These are phyloP conservation scores for Crocodylus rhombifer DNA, from an alignment of 2,797 vertebrate genomes.

Conservation along the genomic window DNA sequence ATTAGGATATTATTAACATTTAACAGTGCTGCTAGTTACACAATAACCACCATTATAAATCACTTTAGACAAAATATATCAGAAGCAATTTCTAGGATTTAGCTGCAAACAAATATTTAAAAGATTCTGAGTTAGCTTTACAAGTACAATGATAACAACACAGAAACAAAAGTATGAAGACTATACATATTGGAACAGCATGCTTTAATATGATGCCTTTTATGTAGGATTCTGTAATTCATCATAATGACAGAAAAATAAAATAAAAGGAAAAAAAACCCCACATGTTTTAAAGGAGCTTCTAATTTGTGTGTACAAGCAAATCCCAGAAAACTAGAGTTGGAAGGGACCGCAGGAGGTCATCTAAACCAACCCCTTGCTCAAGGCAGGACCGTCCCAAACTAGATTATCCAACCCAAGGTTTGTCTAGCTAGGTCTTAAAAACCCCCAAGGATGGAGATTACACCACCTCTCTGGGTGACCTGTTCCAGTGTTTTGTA, in stretches of 20 bases:
- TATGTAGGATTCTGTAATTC: neutral
- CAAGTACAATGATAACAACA: neutral
- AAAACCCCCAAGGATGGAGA: too few species aligned
- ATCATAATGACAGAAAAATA: neutral
- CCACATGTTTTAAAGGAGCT: neutral
- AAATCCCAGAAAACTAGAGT: neutral
- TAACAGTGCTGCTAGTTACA: neutral
- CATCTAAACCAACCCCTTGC: too few species aligned
- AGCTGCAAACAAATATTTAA: neutral
- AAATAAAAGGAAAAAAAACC: neutral
- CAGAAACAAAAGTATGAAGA: neutral
- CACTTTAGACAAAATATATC: neutral
- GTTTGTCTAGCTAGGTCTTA: too few species aligned
- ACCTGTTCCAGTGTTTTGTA: too few species aligned
- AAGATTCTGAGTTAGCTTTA: neutral
- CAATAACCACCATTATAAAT: neutral
- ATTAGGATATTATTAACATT: neutral
- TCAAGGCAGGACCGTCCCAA: too few species aligned
- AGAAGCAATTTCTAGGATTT: neutral
- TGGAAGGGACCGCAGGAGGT: too few species aligned
- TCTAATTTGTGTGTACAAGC: neutral
- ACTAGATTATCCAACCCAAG: too few species aligned
- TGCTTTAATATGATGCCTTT: neutral
- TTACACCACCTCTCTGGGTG: too few species aligned
- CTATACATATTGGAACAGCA: neutral